phyloP scores from a whole-genome alignment of 2,888 invertebrate genomes.

The Gastrophysa polygoni region DNA sequence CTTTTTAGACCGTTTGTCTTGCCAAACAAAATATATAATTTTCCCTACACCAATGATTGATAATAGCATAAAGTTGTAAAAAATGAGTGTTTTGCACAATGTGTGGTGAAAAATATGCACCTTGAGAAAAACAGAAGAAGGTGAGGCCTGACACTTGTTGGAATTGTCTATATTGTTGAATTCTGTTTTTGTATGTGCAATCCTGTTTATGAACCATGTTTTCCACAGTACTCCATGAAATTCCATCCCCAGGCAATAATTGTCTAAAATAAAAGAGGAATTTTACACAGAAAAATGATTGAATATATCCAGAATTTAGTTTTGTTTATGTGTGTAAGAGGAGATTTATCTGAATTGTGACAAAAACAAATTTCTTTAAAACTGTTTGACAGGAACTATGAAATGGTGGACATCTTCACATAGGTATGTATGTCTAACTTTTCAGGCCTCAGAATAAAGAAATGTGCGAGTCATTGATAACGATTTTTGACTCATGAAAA shows the following conservation, averaged over 20 bases:
- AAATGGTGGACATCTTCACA: constrained; percentile 25
- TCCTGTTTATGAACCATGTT: constrained; percentile 44
- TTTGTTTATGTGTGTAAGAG: constrained; percentile 44
- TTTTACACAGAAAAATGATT: constrained; percentile 35
- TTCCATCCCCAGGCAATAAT: constrained; percentile 38
- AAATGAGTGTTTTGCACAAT: constrained; percentile 40
- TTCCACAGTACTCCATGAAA: constrained; percentile 50
- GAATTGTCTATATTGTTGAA: constrained; percentile 25
- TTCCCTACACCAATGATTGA: constrained; percentile 25
- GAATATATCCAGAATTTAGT: constrained; percentile 35
- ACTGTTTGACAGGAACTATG: constrained; percentile 41
- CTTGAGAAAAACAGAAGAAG: constrained; percentile 33
- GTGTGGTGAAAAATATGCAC: constrained; percentile 42
- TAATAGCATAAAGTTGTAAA: constrained; percentile 39
- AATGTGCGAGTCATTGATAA: not conserved
- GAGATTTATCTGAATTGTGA: constrained; percentile 39
- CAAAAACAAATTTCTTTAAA: constrained; percentile 44
- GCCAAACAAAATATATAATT: constrained; percentile 39
- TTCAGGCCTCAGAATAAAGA: constrained; percentile 32
- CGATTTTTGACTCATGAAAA: not conserved
- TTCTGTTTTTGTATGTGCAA: constrained; percentile 29
- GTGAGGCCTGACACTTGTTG: constrained; percentile 34
- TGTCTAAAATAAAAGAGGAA: constrained; percentile 40
- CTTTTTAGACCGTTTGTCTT: constrained; percentile 49
- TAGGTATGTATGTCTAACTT: constrained; percentile 42